Conservation (phyloP, 2,888 invertebrate genomes). For the Bembecia ichneumoniformis region DNA sequence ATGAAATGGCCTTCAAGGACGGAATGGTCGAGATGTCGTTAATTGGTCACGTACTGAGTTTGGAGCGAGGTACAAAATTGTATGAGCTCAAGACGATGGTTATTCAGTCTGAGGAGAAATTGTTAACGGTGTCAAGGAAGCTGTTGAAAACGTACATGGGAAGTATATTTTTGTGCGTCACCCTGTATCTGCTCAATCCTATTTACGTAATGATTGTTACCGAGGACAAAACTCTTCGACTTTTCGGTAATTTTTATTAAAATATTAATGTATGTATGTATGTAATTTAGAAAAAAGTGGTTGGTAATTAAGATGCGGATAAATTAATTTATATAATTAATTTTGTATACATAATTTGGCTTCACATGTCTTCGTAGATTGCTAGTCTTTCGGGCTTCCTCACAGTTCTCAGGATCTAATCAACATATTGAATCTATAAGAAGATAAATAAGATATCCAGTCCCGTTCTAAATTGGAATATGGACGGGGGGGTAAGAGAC, state of each 20-base stretch:
- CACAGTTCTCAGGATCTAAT: too few relatives aligned
- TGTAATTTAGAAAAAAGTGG: too few relatives aligned
- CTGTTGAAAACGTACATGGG: constrained; percentile 38
- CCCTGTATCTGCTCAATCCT: constrained; percentile 44
- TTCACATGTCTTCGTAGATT: too few relatives aligned
- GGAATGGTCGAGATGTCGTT: constrained; percentile 42
- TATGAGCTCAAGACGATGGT: constrained; percentile 37
- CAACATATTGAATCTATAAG: too few relatives aligned
- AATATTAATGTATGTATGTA: too few relatives aligned
- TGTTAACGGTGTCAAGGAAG: constrained; percentile 33
- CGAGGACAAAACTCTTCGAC: constrained; percentile 35
- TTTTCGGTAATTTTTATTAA: constrained; percentile 36
- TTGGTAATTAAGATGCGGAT: too few relatives aligned
- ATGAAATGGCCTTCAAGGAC: constrained; percentile 46
- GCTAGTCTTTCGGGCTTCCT: too few relatives aligned
- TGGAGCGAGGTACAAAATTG: constrained; percentile 20
- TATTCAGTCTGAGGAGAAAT: constrained; percentile 29
- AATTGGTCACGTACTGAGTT: constrained; percentile 23
- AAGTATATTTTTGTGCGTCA: constrained; percentile 36
- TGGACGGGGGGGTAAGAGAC: too few relatives aligned
- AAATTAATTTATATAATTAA: too few relatives aligned
- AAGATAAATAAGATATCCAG: too few relatives aligned
- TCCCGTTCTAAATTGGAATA: too few relatives aligned
- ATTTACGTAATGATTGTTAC: constrained; percentile 39
- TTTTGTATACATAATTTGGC: too few relatives aligned